Conservation (phyloP, 2,113 vertebrate genomes). For the Nipponia nippon region DNA sequence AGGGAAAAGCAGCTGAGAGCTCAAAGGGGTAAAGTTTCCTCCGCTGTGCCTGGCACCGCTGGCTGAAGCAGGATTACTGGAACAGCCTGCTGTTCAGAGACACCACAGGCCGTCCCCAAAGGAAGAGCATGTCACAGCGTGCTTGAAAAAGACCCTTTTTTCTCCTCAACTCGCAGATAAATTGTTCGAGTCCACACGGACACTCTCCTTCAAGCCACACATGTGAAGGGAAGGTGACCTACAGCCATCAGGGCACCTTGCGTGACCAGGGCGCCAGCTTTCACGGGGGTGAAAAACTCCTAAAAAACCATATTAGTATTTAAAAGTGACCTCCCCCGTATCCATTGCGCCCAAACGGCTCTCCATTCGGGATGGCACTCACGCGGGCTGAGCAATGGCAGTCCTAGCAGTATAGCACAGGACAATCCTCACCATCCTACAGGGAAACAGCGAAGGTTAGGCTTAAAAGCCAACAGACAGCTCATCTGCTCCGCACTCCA, state of each 20-base stretch:
- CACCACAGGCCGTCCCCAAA: not conserved
- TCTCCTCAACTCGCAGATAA: not conserved
- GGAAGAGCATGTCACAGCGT: not conserved
- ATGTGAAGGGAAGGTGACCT: not conserved
- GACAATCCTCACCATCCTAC: not conserved
- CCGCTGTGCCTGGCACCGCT: not conserved
- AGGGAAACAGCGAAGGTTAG: not conserved
- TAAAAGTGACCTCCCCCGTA: not conserved
- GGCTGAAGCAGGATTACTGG: not conserved
- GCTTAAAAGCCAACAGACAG: not conserved
- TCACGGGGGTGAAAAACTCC: not conserved
- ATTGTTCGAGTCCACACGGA: not conserved
- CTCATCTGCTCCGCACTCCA: not conserved
- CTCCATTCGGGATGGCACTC: not conserved
- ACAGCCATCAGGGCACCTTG: not conserved
- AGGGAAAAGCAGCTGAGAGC: constrained; percentile 15
- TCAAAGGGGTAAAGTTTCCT: constrained; percentile 41
- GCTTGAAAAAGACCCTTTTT: not conserved
- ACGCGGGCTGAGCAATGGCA: not conserved
- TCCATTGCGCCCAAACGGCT: not conserved
- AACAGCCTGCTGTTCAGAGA: not conserved
- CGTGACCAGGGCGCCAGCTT: not conserved
- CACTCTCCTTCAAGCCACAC: not conserved
- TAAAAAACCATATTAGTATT: accelerated
- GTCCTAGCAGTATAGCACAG: not conserved